Conservation (phyloP, 2,113 vertebrate species). For the Semnornis frantzii region DNA sequence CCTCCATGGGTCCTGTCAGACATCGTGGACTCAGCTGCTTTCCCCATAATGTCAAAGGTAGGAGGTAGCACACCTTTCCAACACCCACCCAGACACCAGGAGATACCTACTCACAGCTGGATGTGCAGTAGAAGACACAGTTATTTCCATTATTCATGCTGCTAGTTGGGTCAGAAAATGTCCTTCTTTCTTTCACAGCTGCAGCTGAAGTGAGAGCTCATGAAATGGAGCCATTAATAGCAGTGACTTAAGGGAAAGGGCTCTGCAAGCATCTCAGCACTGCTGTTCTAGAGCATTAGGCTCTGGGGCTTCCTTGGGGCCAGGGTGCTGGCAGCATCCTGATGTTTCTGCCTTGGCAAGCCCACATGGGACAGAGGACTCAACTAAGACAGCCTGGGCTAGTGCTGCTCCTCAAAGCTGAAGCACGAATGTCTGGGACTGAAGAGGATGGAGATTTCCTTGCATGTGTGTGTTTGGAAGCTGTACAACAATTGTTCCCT, state of each 20-base stretch:
- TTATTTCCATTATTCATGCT: neutral
- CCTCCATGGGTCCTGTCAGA: neutral
- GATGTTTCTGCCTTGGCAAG: neutral
- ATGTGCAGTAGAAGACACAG: neutral
- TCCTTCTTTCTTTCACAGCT: neutral
- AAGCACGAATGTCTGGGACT: neutral
- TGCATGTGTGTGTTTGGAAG: neutral
- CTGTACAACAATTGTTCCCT: neutral
- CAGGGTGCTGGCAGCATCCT: neutral
- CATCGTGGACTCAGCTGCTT: neutral
- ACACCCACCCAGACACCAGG: neutral
- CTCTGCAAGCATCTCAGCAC: neutral
- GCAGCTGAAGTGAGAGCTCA: neutral
- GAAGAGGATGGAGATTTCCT: neutral
- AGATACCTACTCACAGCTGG: neutral
- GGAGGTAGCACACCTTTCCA: neutral
- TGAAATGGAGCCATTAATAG: neutral
- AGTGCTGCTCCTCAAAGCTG: neutral
- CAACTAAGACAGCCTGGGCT: fast-evolving
- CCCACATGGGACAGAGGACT: neutral
- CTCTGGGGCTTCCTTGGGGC: neutral
- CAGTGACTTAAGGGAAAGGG: neutral
- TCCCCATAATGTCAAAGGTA: neutral
- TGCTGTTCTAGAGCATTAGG: neutral
- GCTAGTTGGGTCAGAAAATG: neutral